Evolutionary conservation across 2,797 vertebrate species (phyloP).

Genomic region (Intellagama lesueurii): DNA sequence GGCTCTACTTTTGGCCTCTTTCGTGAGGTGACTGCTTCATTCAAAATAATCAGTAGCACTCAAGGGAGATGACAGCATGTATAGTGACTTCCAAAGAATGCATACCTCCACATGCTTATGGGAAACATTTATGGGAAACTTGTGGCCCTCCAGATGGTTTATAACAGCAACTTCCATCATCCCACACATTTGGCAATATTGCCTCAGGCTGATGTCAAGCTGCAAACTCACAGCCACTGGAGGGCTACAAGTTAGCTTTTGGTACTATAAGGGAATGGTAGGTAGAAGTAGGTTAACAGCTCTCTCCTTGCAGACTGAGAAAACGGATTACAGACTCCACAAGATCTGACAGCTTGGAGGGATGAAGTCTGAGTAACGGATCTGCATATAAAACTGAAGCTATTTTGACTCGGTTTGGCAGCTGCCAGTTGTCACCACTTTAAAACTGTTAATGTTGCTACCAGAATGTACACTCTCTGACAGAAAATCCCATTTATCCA

Average conservation of each 20-base stretch:
- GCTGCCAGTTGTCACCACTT: conserved; percentile 11
- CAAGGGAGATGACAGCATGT: neutral
- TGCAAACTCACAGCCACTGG: neutral
- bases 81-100: neutral
- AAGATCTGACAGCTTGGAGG: neutral
- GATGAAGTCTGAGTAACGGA: neutral
- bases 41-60: neutral
- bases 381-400: neutral
- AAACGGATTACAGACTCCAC: conserved; percentile 20
- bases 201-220: neutral
- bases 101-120: conserved; percentile 7
- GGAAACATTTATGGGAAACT: conserved; percentile 23
- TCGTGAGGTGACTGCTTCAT: neutral
- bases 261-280: conserved; percentile 23
- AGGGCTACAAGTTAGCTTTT: neutral
- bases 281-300: conserved; percentile 44
- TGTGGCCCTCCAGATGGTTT: neutral
- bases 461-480: conserved; percentile 11
- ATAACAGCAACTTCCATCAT: neutral
- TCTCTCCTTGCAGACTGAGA: conserved; percentile 7
- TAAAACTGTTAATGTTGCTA: conserved; percentile 27
- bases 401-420: neutral
- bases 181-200: neutral
- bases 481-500: neutral
- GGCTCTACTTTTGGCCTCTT: conserved; percentile 27